Evolutionary conservation across 92 coral and sea anemone species (phyloP).

Genomic region (Umimayanthus kanabou): DNA sequence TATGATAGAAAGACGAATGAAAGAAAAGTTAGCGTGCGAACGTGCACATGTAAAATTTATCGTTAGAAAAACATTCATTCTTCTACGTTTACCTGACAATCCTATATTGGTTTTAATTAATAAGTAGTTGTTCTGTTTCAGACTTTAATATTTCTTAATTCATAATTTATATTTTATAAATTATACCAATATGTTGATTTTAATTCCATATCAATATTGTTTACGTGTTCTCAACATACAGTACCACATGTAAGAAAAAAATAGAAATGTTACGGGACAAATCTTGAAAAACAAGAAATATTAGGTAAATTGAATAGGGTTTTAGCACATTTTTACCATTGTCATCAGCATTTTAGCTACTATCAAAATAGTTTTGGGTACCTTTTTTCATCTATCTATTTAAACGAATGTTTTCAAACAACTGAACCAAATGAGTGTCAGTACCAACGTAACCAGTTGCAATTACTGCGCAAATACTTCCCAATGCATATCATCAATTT

Average conservation of each 20-base stretch:
- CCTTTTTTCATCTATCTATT: no score
- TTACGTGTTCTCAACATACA: not conserved
- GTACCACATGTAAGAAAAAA: not conserved
- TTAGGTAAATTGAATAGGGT: not conserved
- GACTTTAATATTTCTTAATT: no score
- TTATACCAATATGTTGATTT: not conserved
- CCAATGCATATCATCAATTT: no score
- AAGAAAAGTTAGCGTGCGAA: slow-evolving; percentile 26
- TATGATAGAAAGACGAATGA: slow-evolving; percentile 6
- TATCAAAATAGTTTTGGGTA: no score
- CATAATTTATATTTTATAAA: not conserved
- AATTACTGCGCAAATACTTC: no score
- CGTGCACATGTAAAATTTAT: slow-evolving; percentile 3
- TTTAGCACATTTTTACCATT: not conserved
- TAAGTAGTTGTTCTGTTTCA: no score
- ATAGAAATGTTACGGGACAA: not conserved
- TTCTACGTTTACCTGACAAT: not conserved
- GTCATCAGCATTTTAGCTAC: no score
- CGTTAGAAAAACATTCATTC: not conserved
- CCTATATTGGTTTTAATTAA: no score
- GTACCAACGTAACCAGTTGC: no score
- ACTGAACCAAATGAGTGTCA: no score
- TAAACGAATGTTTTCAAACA: no score
- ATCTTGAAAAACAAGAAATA: not conserved
- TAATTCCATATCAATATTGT: not conserved